phyloP scores from a whole-genome alignment of 2,888 invertebrate species.

The Drosophila dives region DNA sequence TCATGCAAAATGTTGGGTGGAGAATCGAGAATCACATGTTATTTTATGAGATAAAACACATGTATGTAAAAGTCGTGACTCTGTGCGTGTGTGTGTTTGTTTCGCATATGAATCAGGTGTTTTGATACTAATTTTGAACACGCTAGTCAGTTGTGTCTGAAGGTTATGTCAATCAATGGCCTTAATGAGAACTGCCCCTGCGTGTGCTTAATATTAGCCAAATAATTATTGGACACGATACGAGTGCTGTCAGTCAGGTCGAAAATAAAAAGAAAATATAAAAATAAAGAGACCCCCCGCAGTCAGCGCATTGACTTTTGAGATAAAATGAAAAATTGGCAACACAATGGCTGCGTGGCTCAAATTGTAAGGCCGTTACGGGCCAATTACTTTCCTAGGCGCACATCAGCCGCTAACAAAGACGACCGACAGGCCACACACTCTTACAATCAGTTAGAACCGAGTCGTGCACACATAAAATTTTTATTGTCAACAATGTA shows the following conservation, averaged over 20 bases:
- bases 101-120: conserved; percentile 34
- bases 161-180: conserved; percentile 72
- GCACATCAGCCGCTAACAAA: conserved; percentile 39
- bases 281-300: conserved; percentile 1
- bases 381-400: conserved; percentile 41
- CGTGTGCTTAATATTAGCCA: conserved; percentile 72
- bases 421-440: conserved; percentile 15
- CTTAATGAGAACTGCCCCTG: conserved; percentile 65
- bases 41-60: not conserved
- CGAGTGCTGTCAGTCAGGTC: conserved; percentile 32
- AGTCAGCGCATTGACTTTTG: conserved; percentile 58
- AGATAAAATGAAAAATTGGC: conserved; percentile 49
- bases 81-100: not conserved
- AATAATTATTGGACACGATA: conserved; percentile 66
- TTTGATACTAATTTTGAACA: conserved; percentile 51
- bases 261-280: conserved; percentile 14
- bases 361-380: conserved; percentile 47
- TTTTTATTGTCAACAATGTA: conserved; percentile 39
- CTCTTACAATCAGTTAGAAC: conserved; percentile 2
- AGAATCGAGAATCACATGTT: conserved; percentile 22
- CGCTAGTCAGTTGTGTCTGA: conserved; percentile 62
- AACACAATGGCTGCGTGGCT: conserved; percentile 15
- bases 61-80: conserved; percentile 1
- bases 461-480: conserved; percentile 21
- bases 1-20: conserved; percentile 26